Conservation (phyloP, 2,797 vertebrate species). For the Acanthurus lineatus region DNA sequence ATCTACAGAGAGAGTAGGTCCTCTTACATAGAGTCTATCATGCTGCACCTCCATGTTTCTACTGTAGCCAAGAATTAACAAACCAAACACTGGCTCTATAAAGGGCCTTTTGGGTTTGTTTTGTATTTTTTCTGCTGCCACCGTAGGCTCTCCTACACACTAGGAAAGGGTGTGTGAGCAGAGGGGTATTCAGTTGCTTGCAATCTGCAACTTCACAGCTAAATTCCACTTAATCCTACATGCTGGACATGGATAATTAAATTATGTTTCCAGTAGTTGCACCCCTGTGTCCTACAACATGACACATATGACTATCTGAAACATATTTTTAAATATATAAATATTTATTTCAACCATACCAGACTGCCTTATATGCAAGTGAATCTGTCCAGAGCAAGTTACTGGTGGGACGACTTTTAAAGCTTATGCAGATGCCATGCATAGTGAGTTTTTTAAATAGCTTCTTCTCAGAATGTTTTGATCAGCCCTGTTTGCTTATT, state of each 20-base stretch:
- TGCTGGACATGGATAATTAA: background rate
- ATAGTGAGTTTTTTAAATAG: slow-evolving; percentile 50
- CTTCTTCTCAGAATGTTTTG: slow-evolving; percentile 30
- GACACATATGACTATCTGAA: background rate
- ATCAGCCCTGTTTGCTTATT: slow-evolving; percentile 59
- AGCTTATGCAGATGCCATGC: slow-evolving; percentile 34
- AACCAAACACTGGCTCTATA: no score
- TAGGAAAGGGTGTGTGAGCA: no score
- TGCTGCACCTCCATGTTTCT: no score
- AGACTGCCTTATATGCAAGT: background rate
- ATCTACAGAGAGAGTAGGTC: no score
- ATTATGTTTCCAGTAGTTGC: background rate
- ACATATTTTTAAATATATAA: background rate
- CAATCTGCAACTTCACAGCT: no score
- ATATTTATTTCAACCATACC: background rate
- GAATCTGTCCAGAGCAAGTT: slow-evolving; percentile 29
- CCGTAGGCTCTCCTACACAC: no score
- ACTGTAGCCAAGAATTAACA: no score
- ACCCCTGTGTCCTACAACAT: background rate
- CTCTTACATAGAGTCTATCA: no score
- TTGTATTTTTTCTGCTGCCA: no score
- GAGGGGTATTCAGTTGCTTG: no score
- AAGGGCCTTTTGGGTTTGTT: no score
- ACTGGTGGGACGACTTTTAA: slow-evolving; percentile 30
- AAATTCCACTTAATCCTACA: no score